These are phyloP conservation scores for Drosophila subsilvestris DNA, from an alignment of 2,888 invertebrate genomes.

Conservation along the genomic window DNA sequence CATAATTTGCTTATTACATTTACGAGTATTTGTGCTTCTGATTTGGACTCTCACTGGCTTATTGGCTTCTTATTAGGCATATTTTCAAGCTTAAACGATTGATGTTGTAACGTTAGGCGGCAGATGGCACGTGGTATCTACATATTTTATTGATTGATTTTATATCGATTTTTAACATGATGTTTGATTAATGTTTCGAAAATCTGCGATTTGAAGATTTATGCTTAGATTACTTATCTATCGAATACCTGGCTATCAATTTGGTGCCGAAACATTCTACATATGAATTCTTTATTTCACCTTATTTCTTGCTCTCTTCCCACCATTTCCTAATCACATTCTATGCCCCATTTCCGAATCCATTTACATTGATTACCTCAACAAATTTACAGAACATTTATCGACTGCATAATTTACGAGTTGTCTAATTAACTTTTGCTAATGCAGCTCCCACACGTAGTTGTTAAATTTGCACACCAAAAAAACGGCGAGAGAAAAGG, in stretches of 20 bases:
- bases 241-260: not conserved
- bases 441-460: conserved; percentile 17
- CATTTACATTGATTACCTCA: conserved; percentile 11
- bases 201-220: too few relatives aligned
- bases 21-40: not conserved
- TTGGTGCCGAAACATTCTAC: not conserved
- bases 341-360: conserved; percentile 12
- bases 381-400: conserved; percentile 34
- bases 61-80: not conserved
- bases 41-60: not conserved
- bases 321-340: conserved; percentile 9
- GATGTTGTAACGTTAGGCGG: too few relatives aligned
- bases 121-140: not conserved
- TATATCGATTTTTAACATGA: not conserved
- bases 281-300: not conserved
- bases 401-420: conserved; percentile 41
- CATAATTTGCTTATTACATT: not conserved
- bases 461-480: conserved; percentile 38
- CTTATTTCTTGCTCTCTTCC: not conserved
- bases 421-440: conserved; percentile 21
- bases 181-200: not conserved
- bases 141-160: not conserved
- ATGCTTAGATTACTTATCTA: too few relatives aligned
- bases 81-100: not conserved
- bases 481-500: conserved; percentile 21